A percentile compares a stretch with the other conserved stretches of the same genome.
phyloP scores from a whole-genome alignment of 1,140 invertebrate genomes.

The Brachionus paranguensis region DNA sequence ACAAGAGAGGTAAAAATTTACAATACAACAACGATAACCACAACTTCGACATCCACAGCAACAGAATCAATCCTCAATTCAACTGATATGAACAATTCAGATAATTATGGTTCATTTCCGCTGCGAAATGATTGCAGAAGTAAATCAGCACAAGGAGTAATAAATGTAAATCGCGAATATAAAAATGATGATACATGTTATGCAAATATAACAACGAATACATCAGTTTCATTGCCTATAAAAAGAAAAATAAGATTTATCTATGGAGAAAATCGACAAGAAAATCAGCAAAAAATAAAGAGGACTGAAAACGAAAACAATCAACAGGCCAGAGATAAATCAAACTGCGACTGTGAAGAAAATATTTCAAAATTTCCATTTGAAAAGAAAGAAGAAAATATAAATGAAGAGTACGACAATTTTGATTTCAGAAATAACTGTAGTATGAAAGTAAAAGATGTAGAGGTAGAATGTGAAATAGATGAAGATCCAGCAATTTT shows the following conservation, averaged over 20 bases:
- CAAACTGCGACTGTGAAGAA: not conserved
- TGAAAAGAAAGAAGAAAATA: not conserved
- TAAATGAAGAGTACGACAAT: not conserved
- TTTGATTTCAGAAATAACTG: not conserved
- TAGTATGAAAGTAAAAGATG: conserved; percentile 13
- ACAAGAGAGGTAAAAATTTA: conserved; percentile 7
- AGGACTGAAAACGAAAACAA: not conserved
- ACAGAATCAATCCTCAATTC: not conserved
- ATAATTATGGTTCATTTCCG: not conserved
- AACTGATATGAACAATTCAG: not conserved
- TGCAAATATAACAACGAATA: conserved; percentile 37
- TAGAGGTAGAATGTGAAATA: conserved; percentile 37
- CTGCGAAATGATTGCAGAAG: not conserved
- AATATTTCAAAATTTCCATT: not conserved
- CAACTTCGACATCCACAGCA: not conserved
- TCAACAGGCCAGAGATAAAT: not conserved
- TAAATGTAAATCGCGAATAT: not conserved
- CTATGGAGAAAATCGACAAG: not conserved
- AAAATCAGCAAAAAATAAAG: not conserved
- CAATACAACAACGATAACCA: conserved; percentile 22
- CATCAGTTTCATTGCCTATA: not conserved
- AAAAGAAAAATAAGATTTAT: conserved; percentile 26
- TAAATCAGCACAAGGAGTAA: conserved; percentile 2
- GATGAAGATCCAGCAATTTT: conserved; percentile 34
- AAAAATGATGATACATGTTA: not conserved